Base-by-base conservation (phyloP, 2,113 vertebrate genomes). In the Brachyhypopomus gauderio region DNA sequence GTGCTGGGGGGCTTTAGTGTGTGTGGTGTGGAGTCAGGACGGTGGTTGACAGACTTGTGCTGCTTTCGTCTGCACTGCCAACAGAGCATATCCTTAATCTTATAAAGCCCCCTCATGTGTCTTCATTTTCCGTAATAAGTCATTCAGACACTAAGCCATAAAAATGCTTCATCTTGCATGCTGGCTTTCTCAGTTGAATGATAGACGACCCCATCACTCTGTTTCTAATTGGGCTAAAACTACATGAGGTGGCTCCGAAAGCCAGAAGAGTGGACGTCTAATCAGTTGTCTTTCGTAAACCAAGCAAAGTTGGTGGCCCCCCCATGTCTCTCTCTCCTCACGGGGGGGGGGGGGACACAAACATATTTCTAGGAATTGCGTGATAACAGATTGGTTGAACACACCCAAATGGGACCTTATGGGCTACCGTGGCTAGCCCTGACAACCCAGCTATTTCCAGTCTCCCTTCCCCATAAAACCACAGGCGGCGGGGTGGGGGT, bases 371-470 rank as follows among this genome's bases (percentile, higher is more conserved):
- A 86, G 84, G 88, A 91, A 89, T 52, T 88, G 79, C 85, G 78
- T 81, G 86, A 72, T 74, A 74, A 66, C 63, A 73, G 82, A 77
- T 75, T 80, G 82, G 76, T 74, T 81, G 85, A 87, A 82, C 67
- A 78, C 66, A 64, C 60, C 56, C 83, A 60, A 87, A 88, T 92
- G 86, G 88, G 67, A 87, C 84, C 86, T 88, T 90, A 89, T 85
- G 89, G 89, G 87, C 85, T 71, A 52, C 72, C 55, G 23, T 63
- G 58, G 66, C 34, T 72, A 67, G 82, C 88, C 92, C 86, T 93
- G 90, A 92, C 93, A 93, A 93, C 93, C 9, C 84, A 93, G 85
- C 90, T 88, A 94, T 94, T 86, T 85, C 89, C 86, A 86, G 83
- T 85, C 88, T 90, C 86, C 77, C 82, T 86, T 84, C 80, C 87